phyloP scores from a whole-genome alignment of 2,888 invertebrate genomes.

The Stenoptilia bipunctidactyla region DNA sequence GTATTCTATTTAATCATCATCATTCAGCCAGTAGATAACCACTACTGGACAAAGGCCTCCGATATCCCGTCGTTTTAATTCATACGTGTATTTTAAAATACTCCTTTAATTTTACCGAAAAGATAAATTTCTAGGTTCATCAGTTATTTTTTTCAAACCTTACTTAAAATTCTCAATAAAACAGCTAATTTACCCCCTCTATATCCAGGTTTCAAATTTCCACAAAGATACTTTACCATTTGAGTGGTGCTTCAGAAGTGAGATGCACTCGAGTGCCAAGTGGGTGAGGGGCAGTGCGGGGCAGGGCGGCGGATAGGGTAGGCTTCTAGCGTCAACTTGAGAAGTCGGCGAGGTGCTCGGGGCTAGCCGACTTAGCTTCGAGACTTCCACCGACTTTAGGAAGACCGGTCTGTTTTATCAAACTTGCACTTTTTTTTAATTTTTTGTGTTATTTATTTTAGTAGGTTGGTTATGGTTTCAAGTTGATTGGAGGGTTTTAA shows the following conservation, averaged over 20 bases:
- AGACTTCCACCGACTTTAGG: slow-evolving; percentile 61
- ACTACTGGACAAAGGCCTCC: too few relatives aligned
- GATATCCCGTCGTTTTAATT: too few relatives aligned
- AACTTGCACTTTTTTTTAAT: background rate
- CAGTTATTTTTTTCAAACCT: too few relatives aligned
- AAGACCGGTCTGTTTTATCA: slow-evolving; percentile 3
- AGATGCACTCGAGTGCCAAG: slow-evolving; percentile 14
- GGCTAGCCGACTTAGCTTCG: slow-evolving; percentile 41
- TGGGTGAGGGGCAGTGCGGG: slow-evolving; percentile 21
- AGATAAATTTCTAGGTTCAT: too few relatives aligned
- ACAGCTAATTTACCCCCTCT: slow-evolving; percentile 7
- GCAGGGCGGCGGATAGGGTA: slow-evolving; percentile 30
- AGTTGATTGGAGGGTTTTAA: too few relatives aligned
- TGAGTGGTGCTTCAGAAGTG: slow-evolving; percentile 15
- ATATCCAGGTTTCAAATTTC: slow-evolving; percentile 25
- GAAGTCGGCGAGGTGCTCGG: slow-evolving; percentile 49
- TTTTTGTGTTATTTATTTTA: too few relatives aligned
- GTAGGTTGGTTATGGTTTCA: too few relatives aligned
- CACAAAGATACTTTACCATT: slow-evolving; percentile 49
- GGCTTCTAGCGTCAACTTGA: slow-evolving; percentile 49
- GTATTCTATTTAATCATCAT: too few relatives aligned
- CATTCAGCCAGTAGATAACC: too few relatives aligned
- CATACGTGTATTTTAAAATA: too few relatives aligned
- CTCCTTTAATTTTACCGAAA: too few relatives aligned
- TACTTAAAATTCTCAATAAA: slow-evolving; percentile 4